phyloP scores from a whole-genome alignment of 2,113 vertebrate genomes.

The Saguinus imperator region DNA sequence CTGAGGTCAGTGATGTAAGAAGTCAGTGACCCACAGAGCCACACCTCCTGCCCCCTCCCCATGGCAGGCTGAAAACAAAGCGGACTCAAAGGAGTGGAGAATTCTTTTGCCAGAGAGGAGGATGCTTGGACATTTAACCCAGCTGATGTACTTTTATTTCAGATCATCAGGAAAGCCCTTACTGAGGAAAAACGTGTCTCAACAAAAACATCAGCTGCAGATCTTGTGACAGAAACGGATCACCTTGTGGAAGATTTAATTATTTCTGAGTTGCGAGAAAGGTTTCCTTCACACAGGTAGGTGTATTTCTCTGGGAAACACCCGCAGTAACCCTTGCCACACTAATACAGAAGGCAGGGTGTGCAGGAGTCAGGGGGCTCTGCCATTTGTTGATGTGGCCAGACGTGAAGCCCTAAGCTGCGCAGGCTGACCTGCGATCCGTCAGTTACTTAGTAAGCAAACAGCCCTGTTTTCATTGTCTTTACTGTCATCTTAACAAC shows the following conservation, averaged over 20 bases:
- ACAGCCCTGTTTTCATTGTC: neutral
- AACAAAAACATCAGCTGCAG: constrained; percentile 90
- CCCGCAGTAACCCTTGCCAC: rapidly evolving
- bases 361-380: rapidly evolving
- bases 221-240: constrained; percentile 93
- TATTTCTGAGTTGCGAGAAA: constrained; percentile 88
- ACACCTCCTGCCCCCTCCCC: rapidly evolving
- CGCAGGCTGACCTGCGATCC: neutral
- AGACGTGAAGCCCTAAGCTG: too few species aligned
- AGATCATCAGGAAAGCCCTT: constrained; percentile 90
- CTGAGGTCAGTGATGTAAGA: neutral
- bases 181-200: constrained; percentile 90
- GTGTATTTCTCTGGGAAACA: neutral
- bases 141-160: constrained; percentile 61
- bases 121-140: neutral
- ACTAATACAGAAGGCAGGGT: neutral
- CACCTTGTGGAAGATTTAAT: constrained; percentile 91
- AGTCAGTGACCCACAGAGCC: too few species aligned
- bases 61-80: neutral
- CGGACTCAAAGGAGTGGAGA: too few species aligned
- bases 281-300: constrained; percentile 91
- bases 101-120: neutral
- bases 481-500: neutral
- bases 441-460: neutral
- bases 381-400: rapidly evolving